These are phyloP conservation scores for Desmodus rotundus DNA, from an alignment of 2,113 vertebrate genomes.

Conservation along the genomic window DNA sequence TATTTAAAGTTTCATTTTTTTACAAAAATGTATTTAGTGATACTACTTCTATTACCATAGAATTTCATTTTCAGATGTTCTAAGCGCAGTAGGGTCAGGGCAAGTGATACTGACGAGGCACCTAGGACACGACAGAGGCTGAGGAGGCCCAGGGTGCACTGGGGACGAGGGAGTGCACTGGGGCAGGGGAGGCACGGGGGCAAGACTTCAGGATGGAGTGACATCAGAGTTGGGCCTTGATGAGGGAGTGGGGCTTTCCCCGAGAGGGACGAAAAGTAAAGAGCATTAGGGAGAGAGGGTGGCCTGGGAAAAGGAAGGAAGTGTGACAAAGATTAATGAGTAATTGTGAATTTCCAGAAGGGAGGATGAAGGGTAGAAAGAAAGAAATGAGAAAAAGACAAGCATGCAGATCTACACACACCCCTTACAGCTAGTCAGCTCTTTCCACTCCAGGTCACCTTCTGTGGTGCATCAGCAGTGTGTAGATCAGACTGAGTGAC, in stretches of 20 bases:
- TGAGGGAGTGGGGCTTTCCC: background rate
- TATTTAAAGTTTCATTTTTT: background rate
- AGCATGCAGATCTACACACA: background rate
- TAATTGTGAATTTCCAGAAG: no score
- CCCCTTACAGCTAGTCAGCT: no score
- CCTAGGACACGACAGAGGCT: rapidly evolving
- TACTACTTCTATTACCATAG: background rate
- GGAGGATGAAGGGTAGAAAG: background rate
- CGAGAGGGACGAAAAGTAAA: background rate
- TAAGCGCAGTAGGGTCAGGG: background rate
- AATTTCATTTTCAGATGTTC: background rate
- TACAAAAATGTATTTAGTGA: background rate
- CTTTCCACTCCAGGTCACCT: background rate
- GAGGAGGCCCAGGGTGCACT: rapidly evolving
- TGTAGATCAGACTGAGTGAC: no score
- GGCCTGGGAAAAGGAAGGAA: background rate
- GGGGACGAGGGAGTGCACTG: background rate
- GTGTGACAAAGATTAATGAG: background rate
- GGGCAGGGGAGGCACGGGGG: background rate
- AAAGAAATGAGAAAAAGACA: background rate
- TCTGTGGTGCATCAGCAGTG: background rate
- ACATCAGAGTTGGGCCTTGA: background rate
- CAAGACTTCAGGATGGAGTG: background rate
- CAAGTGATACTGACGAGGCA: background rate
- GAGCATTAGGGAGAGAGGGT: rapidly evolving